Conservation (phyloP, 2,797 vertebrate species). For the Trachops cirrhosus region DNA sequence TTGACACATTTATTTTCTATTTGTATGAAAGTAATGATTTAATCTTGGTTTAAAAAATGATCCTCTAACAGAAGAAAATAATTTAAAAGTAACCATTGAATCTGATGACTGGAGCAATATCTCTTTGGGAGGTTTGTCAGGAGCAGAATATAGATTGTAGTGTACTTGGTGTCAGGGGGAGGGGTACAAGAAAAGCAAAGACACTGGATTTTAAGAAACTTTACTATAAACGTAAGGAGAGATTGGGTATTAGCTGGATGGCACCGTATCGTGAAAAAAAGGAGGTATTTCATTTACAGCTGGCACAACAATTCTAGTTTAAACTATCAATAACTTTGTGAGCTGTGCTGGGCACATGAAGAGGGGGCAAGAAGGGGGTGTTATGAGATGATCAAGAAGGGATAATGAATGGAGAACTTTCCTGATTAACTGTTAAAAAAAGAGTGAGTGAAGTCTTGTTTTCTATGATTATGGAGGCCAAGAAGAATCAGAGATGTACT, state of each 20-base stretch:
- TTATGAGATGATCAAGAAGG: not conserved
- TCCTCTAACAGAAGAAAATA: not conserved
- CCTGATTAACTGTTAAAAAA: not conserved
- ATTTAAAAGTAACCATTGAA: not conserved
- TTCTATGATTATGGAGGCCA: not conserved
- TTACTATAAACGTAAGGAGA: not conserved
- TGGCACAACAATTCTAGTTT: not conserved
- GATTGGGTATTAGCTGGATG: not conserved
- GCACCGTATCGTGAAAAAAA: not conserved
- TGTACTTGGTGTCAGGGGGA: too few relatives aligned
- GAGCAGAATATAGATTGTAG: not conserved
- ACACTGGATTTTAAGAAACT: not conserved
- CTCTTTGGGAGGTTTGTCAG: not conserved
- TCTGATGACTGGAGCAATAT: not conserved
- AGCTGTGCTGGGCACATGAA: not conserved
- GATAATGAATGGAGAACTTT: not conserved
- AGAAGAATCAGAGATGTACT: not conserved
- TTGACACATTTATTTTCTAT: not conserved
- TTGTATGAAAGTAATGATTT: not conserved
- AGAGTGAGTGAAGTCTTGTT: not conserved
- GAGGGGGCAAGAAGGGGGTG: accelerated
- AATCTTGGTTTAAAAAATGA: not conserved
- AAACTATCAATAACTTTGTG: not conserved
- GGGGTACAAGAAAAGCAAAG: not conserved
- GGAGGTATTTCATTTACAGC: not conserved